phyloP scores from a whole-genome alignment of 2,888 invertebrate genomes.

The Seladonia tumulorum region DNA sequence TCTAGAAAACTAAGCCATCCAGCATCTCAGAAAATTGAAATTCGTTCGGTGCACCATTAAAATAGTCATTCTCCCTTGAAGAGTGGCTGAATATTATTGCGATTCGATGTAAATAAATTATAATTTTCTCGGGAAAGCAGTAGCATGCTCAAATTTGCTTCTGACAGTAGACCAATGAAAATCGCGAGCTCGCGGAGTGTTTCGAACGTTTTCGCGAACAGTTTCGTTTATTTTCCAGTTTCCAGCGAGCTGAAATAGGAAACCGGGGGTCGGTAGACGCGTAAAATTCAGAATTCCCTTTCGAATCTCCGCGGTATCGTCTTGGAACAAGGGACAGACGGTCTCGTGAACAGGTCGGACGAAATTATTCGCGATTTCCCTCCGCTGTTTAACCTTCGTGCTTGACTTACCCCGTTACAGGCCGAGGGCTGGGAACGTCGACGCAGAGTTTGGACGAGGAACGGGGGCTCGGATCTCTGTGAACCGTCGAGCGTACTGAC shows the following conservation, averaged over 20 bases:
- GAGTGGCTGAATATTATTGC: background rate
- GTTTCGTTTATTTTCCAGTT: constrained; percentile 41
- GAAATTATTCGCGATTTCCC: constrained; percentile 45
- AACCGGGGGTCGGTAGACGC: background rate
- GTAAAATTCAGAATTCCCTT: constrained; percentile 41
- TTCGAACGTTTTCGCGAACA: constrained; percentile 35
- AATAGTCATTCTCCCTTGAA: no score
- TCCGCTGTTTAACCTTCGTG: constrained; percentile 31
- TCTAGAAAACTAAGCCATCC: no score
- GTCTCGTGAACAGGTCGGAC: constrained; percentile 8
- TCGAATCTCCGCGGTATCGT: constrained; percentile 22
- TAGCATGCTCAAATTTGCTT: background rate
- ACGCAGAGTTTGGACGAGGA: constrained; percentile 6
- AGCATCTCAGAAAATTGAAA: no score
- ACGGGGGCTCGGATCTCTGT: background rate
- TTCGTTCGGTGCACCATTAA: no score
- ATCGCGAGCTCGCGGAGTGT: constrained; percentile 19
- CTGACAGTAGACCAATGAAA: background rate
- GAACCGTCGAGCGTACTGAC: constrained; percentile 29
- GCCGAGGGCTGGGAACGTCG: background rate
- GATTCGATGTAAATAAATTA: background rate
- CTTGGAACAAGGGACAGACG: constrained; percentile 29
- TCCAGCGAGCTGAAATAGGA: background rate
- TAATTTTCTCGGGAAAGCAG: background rate
- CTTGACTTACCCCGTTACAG: constrained; percentile 11